Evolutionary conservation across 2,888 invertebrate species (phyloP), one percentile per base, ranked within the genome.

Genomic region (Athetis lepigone): DNA sequence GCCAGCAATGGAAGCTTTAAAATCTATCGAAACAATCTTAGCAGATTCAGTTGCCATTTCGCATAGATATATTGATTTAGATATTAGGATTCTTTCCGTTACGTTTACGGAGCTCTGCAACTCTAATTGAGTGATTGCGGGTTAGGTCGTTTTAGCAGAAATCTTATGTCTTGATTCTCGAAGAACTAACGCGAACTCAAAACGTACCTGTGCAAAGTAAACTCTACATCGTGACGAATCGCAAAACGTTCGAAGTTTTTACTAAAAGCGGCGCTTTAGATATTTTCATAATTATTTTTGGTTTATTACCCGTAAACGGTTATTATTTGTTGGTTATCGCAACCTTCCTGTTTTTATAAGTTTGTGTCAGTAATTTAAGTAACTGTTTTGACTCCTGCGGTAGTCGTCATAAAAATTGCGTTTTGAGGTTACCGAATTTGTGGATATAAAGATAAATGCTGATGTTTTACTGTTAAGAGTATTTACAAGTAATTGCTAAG

Each of bases 231-330:
- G 77, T 77, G 70, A 72, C 79, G 76, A 81, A 80, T 79, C 43
- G 66, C 60, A 79, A 79, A 79, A 76, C 55, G 74, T 50, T 75
- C 39, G 66, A 63, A 74, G 75, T 49, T 61, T 59, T 69, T 51
- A 70, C 63, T 25, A 75, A 77, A 74, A 57, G 77, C 88, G 88
- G 87, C 71, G 50, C 79, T 70, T 86, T 85, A 87, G 86, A 87
- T 80, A 80, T 83, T 81, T 74, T 64, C 77, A 81, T 79, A 82
- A 81, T 77, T 79, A 80, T 87, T 87, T n/a, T 72, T 80, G 80
- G 82, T 87, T 88, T 88, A 88, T 87, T 78, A 80, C 74, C 81
- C 82, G 81, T 86, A 86, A 88, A 86, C 72, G 79, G 69, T 72
- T 57, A 73, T 66, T 57, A 73, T 74, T 73, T 69, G 66, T 64